Evolutionary conservation across 2,888 invertebrate species (phyloP).

Genomic region (Hirtodrosophila duncani): DNA sequence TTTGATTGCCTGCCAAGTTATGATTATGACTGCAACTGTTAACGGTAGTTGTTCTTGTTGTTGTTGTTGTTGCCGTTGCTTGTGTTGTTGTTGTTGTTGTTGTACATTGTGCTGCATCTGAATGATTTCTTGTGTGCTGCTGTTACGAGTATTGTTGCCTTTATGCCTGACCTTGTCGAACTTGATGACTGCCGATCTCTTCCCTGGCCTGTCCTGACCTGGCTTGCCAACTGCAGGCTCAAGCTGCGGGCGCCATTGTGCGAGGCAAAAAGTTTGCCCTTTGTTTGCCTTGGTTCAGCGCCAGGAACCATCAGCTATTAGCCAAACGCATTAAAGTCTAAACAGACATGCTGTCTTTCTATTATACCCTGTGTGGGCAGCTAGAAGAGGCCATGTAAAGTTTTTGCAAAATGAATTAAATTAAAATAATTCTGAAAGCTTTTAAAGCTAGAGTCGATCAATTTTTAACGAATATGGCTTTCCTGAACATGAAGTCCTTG

Average conservation of each 20-base stretch:
- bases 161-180: constrained; percentile 40
- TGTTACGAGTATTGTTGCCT: not conserved
- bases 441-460: too few relatives aligned
- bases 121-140: constrained; percentile 4
- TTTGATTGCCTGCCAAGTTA: constrained; percentile 40
- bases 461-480: too few relatives aligned
- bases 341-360: too few relatives aligned
- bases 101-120: not conserved
- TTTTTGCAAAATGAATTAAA: too few relatives aligned
- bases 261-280: constrained; percentile 19
- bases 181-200: constrained; percentile 13
- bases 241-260: constrained; percentile 25
- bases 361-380: too few relatives aligned
- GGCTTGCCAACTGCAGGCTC: not conserved
- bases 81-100: not conserved
- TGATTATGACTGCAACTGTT: constrained; percentile 22
- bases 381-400: too few relatives aligned
- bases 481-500: too few relatives aligned
- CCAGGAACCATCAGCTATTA: constrained; percentile 2
- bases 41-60: constrained; percentile 7
- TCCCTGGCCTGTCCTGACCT: not conserved
- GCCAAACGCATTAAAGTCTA: constrained; percentile 13
- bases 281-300: constrained; percentile 13
- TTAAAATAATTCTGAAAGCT: too few relatives aligned
- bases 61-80: constrained; percentile 1